Evolutionary conservation across 2,797 vertebrate species (phyloP), one percentile per base, ranked within the genome.

Genomic region (Acanthurus lineatus): DNA sequence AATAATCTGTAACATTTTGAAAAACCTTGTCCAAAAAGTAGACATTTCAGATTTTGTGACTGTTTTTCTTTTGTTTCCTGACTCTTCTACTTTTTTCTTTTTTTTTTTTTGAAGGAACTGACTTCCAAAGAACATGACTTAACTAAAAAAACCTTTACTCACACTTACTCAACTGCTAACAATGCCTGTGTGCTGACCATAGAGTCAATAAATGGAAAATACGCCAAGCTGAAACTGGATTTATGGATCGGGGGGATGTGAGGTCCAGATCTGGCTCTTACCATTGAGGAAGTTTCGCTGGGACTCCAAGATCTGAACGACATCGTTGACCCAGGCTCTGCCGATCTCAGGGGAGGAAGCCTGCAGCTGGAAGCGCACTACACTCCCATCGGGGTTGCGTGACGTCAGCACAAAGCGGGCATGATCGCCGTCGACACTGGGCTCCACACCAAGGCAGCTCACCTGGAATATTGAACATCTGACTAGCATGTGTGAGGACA

Each of bases 261-360:
- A 17, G 1, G 4, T 19, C n/a, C 47, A 19, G 59, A 49, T 53
- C 15, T 28, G 25, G 8, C 17, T 58, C 86, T 74, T 76, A 98
- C 97, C 97, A 22, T 98, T 98, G 69, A 98, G 96, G 89, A 98
- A 98, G 94, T 98, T 96, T 51, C 97, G 95, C 83, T 98, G 97
- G 16, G 94, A 96, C 82, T 98, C 97, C 91, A 98, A 91, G 86
- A 98, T 97, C 93, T 97, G 97, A 56, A 94, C 91, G 63, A 98
- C 95, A 57, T 97, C 96, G 11, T 91, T 93, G 73, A 96, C 91
- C 97, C 97, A 98, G 72, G 96, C 95, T 85, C 92, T 92, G 89
- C 95, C 93, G 86, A 95, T 93, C 12, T 97, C 94, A 1, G 93
- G 85, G 12, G 94, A 94, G 60, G 93, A 58, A 4, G 96, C 93